phyloP scores from a whole-genome alignment of 2,888 invertebrate genomes.

The Phengaris alcon region DNA sequence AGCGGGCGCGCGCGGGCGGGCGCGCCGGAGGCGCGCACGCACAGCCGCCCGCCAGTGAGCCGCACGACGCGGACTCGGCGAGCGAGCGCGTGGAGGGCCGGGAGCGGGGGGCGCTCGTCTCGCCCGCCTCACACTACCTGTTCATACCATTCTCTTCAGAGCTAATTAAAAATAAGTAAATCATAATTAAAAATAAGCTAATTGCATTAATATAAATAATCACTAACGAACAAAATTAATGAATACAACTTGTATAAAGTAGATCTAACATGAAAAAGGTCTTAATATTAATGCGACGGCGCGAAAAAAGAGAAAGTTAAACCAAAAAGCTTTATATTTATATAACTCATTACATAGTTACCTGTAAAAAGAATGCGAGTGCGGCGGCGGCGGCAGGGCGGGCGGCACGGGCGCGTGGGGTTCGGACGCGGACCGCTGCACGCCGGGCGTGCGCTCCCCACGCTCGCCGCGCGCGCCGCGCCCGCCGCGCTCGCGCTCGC shows the following conservation, averaged over 20 bases:
- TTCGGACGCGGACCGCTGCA: constrained; percentile 81
- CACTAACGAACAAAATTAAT: neutral
- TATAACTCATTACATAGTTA: constrained; percentile 27
- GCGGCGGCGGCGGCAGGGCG: constrained; percentile 72
- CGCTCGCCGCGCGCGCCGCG: constrained; percentile 48
- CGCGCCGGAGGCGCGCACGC: constrained; percentile 45
- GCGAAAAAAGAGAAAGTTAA: neutral
- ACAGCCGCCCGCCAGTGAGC: constrained; percentile 58
- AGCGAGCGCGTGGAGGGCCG: constrained; percentile 72
- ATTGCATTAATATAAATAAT: neutral
- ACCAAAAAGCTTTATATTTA: neutral
- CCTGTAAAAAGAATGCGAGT: constrained; percentile 77
- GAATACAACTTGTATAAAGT: too few species aligned
- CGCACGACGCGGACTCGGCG: constrained; percentile 73
- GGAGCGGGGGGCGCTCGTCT: constrained; percentile 70
- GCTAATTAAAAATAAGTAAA: constrained; percentile 15
- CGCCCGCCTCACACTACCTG: constrained; percentile 75
- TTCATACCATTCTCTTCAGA: constrained; percentile 26
- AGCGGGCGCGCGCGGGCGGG: constrained; percentile 55
- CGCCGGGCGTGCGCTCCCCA: constrained; percentile 69
- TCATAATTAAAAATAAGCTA: constrained; percentile 7
- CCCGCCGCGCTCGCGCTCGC: constrained; percentile 49
- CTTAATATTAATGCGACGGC: neutral
- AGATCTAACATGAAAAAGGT: too few species aligned
- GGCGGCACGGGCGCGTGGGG: constrained; percentile 79